phyloP scores from a whole-genome alignment of 2,113 vertebrate species.

The Natator depressus region DNA sequence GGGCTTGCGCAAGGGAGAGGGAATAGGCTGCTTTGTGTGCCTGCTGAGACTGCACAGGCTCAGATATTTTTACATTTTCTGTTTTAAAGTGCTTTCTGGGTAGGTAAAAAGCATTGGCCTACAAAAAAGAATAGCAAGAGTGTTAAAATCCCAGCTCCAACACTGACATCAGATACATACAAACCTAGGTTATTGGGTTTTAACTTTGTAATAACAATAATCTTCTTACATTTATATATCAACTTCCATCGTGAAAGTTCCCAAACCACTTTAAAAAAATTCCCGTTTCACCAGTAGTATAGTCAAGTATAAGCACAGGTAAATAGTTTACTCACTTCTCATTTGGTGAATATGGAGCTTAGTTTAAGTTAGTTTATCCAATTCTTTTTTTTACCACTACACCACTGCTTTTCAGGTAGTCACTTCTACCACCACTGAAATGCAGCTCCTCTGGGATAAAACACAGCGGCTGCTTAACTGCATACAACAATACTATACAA shows the following conservation, averaged over 20 bases:
- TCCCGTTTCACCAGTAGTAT: neutral
- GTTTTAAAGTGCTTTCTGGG: neutral
- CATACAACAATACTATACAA: accelerated
- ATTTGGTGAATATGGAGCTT: neutral
- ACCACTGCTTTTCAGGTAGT: neutral
- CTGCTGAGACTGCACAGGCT: neutral
- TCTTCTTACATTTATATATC: neutral
- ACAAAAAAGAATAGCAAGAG: neutral
- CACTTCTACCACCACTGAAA: neutral
- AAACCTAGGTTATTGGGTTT: neutral
- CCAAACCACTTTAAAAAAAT: neutral
- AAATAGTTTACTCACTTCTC: neutral
- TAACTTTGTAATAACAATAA: neutral
- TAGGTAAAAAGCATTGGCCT: neutral
- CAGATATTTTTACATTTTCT: neutral
- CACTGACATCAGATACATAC: neutral
- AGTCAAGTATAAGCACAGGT: neutral
- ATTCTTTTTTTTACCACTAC: too few relatives aligned
- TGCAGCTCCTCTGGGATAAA: neutral
- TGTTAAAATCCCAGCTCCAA: neutral
- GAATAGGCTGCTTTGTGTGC: neutral
- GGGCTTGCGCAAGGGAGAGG: neutral
- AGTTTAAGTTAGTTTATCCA: neutral
- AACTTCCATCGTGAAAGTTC: neutral
- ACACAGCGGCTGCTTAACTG: neutral